phyloP scores from a whole-genome alignment of 2,113 vertebrate genomes.

The Acanthisitta chloris region DNA sequence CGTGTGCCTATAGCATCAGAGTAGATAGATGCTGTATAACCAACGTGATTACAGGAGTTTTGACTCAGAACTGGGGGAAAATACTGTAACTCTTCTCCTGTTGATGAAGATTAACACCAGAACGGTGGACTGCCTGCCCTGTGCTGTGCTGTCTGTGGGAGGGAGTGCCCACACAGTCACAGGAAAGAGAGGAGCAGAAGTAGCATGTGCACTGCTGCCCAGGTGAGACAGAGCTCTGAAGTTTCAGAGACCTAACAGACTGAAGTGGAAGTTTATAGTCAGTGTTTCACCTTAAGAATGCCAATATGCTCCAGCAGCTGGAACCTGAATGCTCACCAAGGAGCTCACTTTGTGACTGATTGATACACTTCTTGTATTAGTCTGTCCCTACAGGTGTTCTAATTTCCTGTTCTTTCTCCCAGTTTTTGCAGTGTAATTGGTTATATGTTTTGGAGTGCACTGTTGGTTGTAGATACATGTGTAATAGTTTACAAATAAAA shows the following conservation, averaged over 20 bases:
- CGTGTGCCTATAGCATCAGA: background rate
- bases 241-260: background rate
- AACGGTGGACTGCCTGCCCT: background rate
- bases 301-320: background rate
- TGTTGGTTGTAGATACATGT: background rate
- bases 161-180: too few species aligned
- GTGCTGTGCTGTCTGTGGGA: background rate
- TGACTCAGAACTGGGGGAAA: accelerated
- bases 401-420: background rate
- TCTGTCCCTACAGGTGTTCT: background rate
- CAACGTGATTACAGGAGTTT: background rate
- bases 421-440: background rate
- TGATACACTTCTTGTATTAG: background rate
- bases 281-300: background rate
- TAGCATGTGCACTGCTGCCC: background rate
- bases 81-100: background rate
- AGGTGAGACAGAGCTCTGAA: background rate
- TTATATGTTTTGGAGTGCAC: accelerated
- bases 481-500: background rate
- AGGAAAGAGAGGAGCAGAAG: background rate
- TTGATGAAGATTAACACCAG: background rate
- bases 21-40: background rate
- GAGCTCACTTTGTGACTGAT: background rate
- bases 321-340: background rate
- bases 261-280: background rate